Conservation (phyloP, 2,888 invertebrate species). For the Drosophila fungiperda region DNA sequence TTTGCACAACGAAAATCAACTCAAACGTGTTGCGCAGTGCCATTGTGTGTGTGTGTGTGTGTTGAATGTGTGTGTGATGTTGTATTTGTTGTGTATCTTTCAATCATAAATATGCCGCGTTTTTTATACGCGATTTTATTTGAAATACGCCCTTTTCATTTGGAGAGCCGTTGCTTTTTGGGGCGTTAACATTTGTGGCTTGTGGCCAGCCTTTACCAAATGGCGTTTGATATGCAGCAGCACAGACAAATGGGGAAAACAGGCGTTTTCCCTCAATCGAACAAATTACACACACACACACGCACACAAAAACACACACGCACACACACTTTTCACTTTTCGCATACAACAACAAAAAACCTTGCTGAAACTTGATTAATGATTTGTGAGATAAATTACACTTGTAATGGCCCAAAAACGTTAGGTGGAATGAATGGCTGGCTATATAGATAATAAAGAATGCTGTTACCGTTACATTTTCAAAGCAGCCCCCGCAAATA, state of each 20-base stretch:
- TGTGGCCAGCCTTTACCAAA: conserved; percentile 39
- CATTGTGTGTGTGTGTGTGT: conserved; percentile 1
- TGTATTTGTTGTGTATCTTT: conserved; percentile 48
- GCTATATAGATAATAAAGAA: conserved; percentile 54
- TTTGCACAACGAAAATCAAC: conserved; percentile 25
- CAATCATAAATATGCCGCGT: conserved; percentile 55
- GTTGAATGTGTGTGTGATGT: conserved; percentile 15
- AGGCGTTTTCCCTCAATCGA: conserved; percentile 23
- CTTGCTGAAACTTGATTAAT: conserved; percentile 67
- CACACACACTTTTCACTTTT: conserved; percentile 16
- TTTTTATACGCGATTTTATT: conserved; percentile 68
- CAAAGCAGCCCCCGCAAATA: conserved; percentile 65
- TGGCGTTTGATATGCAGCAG: conserved; percentile 41
- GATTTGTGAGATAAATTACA: conserved; percentile 79
- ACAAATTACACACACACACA: conserved; percentile 30
- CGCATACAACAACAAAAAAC: conserved; percentile 28
- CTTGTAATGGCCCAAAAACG: conserved; percentile 69
- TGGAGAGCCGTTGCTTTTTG: conserved; percentile 47
- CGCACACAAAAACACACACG: not conserved
- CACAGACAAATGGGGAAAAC: conserved; percentile 9
- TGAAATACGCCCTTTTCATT: conserved; percentile 72
- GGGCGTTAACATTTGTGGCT: conserved; percentile 59
- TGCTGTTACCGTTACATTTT: conserved; percentile 47
- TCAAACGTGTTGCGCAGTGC: conserved; percentile 51
- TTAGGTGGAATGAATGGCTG: conserved; percentile 49